These are phyloP conservation scores for Dorcus hopei DNA, from an alignment of 2,888 invertebrate species.

Conservation along the genomic window DNA sequence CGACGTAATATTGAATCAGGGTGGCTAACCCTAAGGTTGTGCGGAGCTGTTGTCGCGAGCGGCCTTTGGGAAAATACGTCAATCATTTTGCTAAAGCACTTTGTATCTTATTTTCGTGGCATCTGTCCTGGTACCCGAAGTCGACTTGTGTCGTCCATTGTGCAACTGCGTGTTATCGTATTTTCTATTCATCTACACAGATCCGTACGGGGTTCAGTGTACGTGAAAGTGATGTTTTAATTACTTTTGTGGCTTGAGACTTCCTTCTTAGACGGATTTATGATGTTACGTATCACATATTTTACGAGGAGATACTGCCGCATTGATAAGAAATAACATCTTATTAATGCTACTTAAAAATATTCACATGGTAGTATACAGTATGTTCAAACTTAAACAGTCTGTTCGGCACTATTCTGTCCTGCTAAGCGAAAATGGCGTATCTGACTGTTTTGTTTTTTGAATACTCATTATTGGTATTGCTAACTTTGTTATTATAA, in stretches of 20 bases:
- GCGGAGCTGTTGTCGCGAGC: conserved; percentile 30
- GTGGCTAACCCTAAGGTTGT: conserved; percentile 33
- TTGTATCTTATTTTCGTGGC: conserved; percentile 41
- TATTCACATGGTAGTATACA: too few species aligned
- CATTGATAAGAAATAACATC: too few species aligned
- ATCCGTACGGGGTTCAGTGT: neutral
- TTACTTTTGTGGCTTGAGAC: neutral
- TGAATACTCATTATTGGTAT: too few species aligned
- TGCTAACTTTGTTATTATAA: too few species aligned
- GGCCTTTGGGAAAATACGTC: conserved; percentile 47
- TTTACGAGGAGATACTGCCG: too few species aligned
- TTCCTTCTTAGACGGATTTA: neutral
- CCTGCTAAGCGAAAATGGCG: too few species aligned
- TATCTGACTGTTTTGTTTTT: too few species aligned
- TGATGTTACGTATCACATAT: neutral
- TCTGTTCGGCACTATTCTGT: too few species aligned
- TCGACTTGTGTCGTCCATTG: conserved; percentile 34
- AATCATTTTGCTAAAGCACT: conserved; percentile 38
- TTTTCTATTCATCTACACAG: neutral
- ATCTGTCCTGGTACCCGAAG: conserved; percentile 41
- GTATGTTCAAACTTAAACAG: too few species aligned
- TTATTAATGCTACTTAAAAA: too few species aligned
- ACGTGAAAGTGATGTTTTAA: neutral
- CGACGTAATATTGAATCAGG: conserved; percentile 31
- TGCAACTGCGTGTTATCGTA: conserved; percentile 20